These are phyloP conservation scores for Drosophila simulans DNA, from an alignment of 1,140 invertebrate species.

Conservation along the genomic window DNA sequence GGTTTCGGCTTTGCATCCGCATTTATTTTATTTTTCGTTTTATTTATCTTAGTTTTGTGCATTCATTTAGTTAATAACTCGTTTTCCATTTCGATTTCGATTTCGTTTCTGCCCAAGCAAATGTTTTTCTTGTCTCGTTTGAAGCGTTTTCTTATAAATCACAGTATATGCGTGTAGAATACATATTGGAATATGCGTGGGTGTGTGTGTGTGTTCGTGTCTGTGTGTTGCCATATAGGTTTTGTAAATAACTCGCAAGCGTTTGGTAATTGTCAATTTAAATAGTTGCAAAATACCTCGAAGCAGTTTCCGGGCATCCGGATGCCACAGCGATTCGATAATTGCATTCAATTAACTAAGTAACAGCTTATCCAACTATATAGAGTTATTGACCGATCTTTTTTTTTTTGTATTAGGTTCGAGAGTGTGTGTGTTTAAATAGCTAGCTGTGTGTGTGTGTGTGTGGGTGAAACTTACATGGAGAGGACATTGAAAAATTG, in stretches of 20 bases:
- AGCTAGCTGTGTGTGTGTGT: slow-evolving; percentile 23
- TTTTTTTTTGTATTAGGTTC: slow-evolving; percentile 7
- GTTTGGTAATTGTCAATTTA: slow-evolving; percentile 55
- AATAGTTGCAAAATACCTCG: slow-evolving; percentile 56
- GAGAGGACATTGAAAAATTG: slow-evolving; percentile 75
- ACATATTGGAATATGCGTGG: slow-evolving; percentile 63
- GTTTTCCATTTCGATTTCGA: slow-evolving; percentile 19
- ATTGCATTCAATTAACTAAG: slow-evolving; percentile 79
- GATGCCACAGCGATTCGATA: slow-evolving; percentile 51
- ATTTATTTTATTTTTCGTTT: slow-evolving; percentile 46
- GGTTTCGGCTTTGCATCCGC: slow-evolving; percentile 67
- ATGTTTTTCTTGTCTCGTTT: slow-evolving; percentile 57
- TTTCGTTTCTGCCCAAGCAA: slow-evolving; percentile 59
- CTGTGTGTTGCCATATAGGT: slow-evolving; percentile 31
- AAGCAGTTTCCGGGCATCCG: slow-evolving; percentile 50
- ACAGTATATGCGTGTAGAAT: slow-evolving; percentile 82
- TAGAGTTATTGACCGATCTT: slow-evolving; percentile 40
- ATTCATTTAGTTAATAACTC: slow-evolving; percentile 79
- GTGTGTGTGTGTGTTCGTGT: slow-evolving; percentile 39
- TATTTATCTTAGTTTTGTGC: slow-evolving; percentile 63
- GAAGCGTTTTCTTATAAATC: slow-evolving; percentile 83
- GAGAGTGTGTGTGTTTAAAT: slow-evolving; percentile 11
- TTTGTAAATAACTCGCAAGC: slow-evolving; percentile 75
- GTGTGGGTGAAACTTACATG: slow-evolving; percentile 49
- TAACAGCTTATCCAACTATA: slow-evolving; percentile 75